phyloP scores from a whole-genome alignment of 2,113 vertebrate species.

The Dryoscopus gambensis region DNA sequence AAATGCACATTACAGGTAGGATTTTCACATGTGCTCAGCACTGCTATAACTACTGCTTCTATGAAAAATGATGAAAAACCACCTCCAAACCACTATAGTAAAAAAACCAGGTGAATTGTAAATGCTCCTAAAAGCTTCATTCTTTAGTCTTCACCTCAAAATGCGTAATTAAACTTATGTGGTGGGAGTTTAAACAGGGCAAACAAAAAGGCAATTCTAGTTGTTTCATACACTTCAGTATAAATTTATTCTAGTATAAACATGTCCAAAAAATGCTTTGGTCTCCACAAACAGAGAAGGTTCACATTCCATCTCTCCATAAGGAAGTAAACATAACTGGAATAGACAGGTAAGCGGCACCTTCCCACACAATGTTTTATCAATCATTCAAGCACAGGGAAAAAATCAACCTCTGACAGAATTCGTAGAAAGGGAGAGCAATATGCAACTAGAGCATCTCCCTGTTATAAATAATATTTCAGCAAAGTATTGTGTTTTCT shows the following conservation, averaged over 20 bases:
- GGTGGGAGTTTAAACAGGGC: background rate
- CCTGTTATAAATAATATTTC: background rate
- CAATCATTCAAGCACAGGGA: background rate
- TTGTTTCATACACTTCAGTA: background rate
- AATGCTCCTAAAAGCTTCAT: background rate
- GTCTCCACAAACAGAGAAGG: background rate
- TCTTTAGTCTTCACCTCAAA: background rate
- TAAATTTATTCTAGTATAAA: constrained; percentile 41
- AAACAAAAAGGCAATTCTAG: background rate
- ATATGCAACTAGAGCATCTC: background rate
- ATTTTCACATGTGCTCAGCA: background rate
- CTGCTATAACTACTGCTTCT: background rate
- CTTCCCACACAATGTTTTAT: background rate
- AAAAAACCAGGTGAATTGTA: background rate
- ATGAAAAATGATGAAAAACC: background rate
- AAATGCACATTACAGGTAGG: background rate
- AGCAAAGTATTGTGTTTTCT: background rate
- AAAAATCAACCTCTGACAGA: background rate
- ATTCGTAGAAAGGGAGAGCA: background rate
- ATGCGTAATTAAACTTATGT: background rate
- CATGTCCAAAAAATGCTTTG: constrained; percentile 47
- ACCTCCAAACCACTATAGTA: background rate
- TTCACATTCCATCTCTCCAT: constrained; percentile 42
- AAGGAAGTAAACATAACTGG: constrained; percentile 34
- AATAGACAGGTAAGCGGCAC: constrained; percentile 29